Evolutionary conservation across 2,797 vertebrate genomes (phyloP).

Genomic region (Salarias fasciatus): DNA sequence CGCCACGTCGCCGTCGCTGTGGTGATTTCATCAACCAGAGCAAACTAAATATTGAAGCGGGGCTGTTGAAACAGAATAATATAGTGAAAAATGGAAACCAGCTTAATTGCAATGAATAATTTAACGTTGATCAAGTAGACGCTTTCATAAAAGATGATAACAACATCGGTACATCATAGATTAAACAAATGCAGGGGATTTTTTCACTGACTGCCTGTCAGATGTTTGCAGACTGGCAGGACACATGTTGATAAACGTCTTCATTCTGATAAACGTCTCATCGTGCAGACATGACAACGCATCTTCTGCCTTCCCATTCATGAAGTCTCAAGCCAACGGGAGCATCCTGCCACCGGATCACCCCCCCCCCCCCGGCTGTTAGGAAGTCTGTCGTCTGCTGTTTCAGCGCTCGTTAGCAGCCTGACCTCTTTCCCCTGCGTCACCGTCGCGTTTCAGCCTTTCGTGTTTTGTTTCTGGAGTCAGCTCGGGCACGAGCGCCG

Average conservation of each 20-base stretch:
- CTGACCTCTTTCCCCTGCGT: not conserved
- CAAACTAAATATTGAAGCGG: not conserved
- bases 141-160: no score
- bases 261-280: not conserved
- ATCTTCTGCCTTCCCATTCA: not conserved
- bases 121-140: no score
- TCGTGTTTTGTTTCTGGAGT: not conserved
- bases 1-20: not conserved
- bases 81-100: not conserved
- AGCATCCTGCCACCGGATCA: not conserved
- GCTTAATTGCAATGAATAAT: not conserved
- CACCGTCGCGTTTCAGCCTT: not conserved
- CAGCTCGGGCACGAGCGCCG: no score
- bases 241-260: not conserved
- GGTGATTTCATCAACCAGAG: not conserved
- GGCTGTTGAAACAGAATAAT: not conserved
- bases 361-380: not conserved
- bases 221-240: not conserved
- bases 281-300: not conserved
- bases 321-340: not conserved
- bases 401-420: not conserved
- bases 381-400: not conserved
- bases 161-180: no score
- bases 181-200: no score
- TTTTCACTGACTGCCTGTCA: no score